Base-by-base conservation (phyloP, 2,797 vertebrate genomes). In the Morelia viridis region DNA sequence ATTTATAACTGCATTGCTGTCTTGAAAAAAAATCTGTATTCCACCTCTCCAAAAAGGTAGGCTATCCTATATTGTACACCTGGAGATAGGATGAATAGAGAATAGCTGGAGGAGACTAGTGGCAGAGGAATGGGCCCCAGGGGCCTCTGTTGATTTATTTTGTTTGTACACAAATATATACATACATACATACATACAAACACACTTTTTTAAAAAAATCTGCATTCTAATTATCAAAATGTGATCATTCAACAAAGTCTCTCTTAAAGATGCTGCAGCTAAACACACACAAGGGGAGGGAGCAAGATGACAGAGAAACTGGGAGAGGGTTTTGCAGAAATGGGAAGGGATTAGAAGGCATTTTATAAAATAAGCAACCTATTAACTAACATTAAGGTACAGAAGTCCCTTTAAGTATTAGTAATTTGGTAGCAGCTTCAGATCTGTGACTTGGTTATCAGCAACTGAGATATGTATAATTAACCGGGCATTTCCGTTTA, bases 61-160 rank as follows among this genome's bases (percentile, higher is more conserved):
- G 92, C 94, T 91, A 46, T 86, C 94, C 10, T 96, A 96, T 96
- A 96, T 96, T 93, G 95, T 88, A 93, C 31, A 91, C 94, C 28
- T 92, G 92, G 92, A 93, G 96, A 94, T 92, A 94, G 94, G 92
- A 92, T 46, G 0, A 97, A 96, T 93, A 95, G 94, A 96, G 95
- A 96, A 94, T 96, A 96, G 96, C 95, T 96, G 95, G 94, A 97
- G 87, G 94, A 94, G 96, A 96, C 96, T 93, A 95, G 95, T 95
- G 96, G 92, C 93, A 96, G 95, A 96, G 95, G 95, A 96, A 96
- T 95, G 92, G 95, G 94, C 96, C 94, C 96, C 96, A 41, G 35
- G 35, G 35, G 35, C 95, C 94, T 94, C 88, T 84, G 92, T 96
- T 94, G 95, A 92, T 95, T 96, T 95, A 93, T 94, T 97, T 97